Conservation (phyloP, 1,140 invertebrate species). For the Hylyphantes graminicola region DNA sequence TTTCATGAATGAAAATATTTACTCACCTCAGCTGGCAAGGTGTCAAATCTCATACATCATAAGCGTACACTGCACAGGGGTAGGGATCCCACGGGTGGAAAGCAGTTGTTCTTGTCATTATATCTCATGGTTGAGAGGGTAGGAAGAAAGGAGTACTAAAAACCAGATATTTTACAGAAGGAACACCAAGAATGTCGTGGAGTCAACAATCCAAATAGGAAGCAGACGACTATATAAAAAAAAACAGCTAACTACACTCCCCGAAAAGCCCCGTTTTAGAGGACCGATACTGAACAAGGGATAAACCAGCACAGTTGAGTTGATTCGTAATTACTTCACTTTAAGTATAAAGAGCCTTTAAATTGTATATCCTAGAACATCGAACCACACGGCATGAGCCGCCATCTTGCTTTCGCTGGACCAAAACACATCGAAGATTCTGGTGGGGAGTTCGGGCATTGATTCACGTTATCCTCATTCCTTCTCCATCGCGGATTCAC, state of each 20-base stretch:
- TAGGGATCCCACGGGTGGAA: neutral
- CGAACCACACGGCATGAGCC: conserved; percentile 17
- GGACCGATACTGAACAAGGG: neutral
- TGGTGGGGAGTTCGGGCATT: neutral
- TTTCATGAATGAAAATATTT: neutral
- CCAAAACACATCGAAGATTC: conserved; percentile 20
- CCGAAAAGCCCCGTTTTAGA: neutral
- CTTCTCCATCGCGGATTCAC: no score
- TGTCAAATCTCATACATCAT: conserved; percentile 49
- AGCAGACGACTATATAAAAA: neutral
- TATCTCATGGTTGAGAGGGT: conserved; percentile 31
- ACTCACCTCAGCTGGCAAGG: conserved; percentile 42
- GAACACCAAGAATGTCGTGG: neutral
- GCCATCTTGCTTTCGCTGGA: conserved; percentile 41
- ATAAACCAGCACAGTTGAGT: neutral
- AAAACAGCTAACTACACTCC: neutral
- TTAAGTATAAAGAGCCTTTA: neutral
- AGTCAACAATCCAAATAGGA: neutral
- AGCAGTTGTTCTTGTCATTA: neutral
- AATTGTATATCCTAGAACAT: conserved; percentile 31
- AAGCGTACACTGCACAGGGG: neutral
- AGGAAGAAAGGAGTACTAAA: neutral
- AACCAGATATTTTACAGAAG: neutral
- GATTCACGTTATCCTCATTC: no score
- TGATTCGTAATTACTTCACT: no score